These are phyloP conservation scores for Hyles vespertilio DNA, from an alignment of 1,140 invertebrate genomes.

Conservation along the genomic window DNA sequence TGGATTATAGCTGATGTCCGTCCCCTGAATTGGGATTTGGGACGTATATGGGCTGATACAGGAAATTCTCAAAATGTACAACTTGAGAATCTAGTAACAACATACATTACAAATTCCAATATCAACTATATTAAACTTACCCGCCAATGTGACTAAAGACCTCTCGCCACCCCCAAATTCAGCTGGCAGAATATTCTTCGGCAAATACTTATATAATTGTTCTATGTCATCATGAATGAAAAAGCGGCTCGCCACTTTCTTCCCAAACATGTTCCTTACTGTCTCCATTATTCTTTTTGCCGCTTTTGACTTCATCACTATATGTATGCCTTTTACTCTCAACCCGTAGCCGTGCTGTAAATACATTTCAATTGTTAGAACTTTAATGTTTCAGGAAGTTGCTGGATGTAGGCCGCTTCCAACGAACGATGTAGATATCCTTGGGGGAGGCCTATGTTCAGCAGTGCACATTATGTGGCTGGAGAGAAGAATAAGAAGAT, in stretches of 20 bases:
- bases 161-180: conserved; percentile 7
- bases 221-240: conserved; percentile 4
- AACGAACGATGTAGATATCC: no score
- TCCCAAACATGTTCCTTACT: not conserved
- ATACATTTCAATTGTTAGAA: not conserved
- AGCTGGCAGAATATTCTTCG: conserved; percentile 10
- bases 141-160: not conserved
- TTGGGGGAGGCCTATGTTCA: not conserved
- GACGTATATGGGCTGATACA: no score
- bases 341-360: conserved; percentile 5
- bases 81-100: no score
- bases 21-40: no score
- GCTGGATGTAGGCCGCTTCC: no score
- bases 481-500: no score
- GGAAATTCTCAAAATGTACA: no score
- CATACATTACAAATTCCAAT: no score
- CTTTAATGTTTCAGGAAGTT: no score
- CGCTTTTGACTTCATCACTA: conserved; percentile 1
- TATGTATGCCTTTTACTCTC: conserved; percentile 4
- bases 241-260: conserved; percentile 5
- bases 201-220: conserved; percentile 7
- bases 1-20: no score
- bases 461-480: not conserved
- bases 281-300: not conserved
- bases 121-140: no score